phyloP scores from a whole-genome alignment of 2,113 vertebrate genomes.

The Toxotes jaculatrix region DNA sequence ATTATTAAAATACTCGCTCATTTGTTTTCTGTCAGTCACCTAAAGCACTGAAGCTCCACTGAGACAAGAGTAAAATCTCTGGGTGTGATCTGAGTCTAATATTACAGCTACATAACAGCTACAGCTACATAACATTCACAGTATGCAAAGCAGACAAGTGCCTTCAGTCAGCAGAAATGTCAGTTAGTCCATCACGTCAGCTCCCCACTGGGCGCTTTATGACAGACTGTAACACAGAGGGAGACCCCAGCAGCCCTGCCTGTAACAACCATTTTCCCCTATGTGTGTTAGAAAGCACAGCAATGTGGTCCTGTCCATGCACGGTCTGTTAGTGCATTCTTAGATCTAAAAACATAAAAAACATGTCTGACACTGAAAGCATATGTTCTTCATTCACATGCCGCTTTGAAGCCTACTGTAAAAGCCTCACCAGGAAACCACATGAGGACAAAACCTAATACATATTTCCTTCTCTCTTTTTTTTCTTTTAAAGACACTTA shows the following conservation, averaged over 20 bases:
- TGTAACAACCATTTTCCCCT: slow-evolving; percentile 18
- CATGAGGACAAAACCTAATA: slow-evolving; percentile 50
- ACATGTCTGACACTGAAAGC: slow-evolving; percentile 48
- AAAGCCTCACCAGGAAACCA: slow-evolving; percentile 63
- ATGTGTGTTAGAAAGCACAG: slow-evolving; percentile 9
- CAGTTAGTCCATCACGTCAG: slow-evolving; percentile 23
- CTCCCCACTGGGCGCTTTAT: slow-evolving; percentile 41
- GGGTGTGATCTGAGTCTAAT: neutral
- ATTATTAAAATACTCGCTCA: neutral
- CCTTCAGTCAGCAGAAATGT: slow-evolving; percentile 57
- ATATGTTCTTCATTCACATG: slow-evolving; percentile 52
- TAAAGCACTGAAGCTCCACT: neutral
- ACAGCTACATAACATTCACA: neutral
- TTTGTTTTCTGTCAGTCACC: neutral
- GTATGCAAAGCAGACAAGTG: slow-evolving; percentile 26
- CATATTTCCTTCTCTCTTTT: slow-evolving; percentile 47
- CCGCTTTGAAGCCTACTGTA: slow-evolving; percentile 59
- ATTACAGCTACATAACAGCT: neutral
- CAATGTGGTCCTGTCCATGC: neutral
- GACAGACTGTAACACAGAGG: slow-evolving; percentile 49
- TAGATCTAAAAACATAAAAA: slow-evolving; percentile 40
- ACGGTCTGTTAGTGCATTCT: neutral
- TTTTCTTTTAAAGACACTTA: slow-evolving; percentile 16
- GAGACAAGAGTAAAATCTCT: neutral
- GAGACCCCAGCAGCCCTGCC: slow-evolving; percentile 38